Base-by-base conservation (phyloP, 1,140 invertebrate species). In the Chrysoperla carnea region DNA sequence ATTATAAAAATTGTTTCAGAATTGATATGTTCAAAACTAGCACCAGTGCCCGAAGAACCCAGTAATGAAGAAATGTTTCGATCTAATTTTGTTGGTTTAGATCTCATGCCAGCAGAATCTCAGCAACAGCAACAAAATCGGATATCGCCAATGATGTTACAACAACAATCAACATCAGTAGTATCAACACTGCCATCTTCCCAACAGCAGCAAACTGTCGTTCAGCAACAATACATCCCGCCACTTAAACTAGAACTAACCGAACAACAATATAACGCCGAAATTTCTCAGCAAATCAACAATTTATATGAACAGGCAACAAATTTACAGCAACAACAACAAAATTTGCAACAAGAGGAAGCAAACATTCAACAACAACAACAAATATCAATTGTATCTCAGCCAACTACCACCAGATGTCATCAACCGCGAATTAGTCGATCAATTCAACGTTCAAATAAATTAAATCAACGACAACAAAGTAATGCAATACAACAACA, bases 11-110 rank as follows among this genome's bases (percentile, higher is more conserved):
- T 46, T 50, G 47, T 61, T 62, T 38, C 46, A 74, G 73, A 76
- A 53, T 65, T 76, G 43, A 55, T 76, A 36, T 66, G 61, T 48
- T 63, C 63, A 8, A 75, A 73, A 55, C 54, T 79, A 44, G 68
- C 76, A 38, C 64, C 75, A 4, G 76, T 78, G 43, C 75, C 74
- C 40, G 76, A 79, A 62, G 76, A 78, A 54, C 59, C 62, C 17
- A 38, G 45, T 8, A 44, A 44, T 40, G 43, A 48, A 35, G 17
- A 47, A 56, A 13, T 59, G 52, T 46, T 51, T 61, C 44, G 43
- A 13, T 36, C 35, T 39, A 37, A 40, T 42, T 31, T 43, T 46
- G 37, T 29, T 37, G 17, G 37, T 15, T 38, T 44, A 46, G 28
- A 27, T 56, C 27, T 49, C 37, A 44, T 50, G 46, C 36, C 48